Base-by-base conservation (phyloP, 2,797 vertebrate species). In the Poeciliopsis infans region DNA sequence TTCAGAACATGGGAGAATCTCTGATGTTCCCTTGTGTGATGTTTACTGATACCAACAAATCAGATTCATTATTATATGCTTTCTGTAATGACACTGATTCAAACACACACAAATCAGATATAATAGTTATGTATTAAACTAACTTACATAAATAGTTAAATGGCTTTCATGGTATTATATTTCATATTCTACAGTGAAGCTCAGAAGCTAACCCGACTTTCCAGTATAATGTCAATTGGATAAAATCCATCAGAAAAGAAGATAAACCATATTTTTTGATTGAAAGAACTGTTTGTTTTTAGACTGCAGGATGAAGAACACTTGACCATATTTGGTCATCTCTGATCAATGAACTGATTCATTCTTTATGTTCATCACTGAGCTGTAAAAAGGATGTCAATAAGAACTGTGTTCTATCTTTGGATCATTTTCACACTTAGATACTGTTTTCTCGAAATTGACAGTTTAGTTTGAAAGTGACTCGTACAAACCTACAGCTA, bases 271-370 rank as follows among this genome's bases (percentile, higher is more conserved):
- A 39, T 36, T 68, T 49, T 10, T 64, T 7, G 20, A 7, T 11
- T 23, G 20, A 23, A 36, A 66, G 61, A 66, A 20, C 18, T 1
- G 8, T 8, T 33, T 5, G 7, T 66, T 66, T 66, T 64, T 51
- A 41, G n/a, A 36, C 2, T 61, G 68, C 43, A 45, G 20, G 3
- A 5, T 31, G 28, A 72, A 20, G 4, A 39, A 47, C 39, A 25
- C 12, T 18, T 31, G 15, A 64, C 85, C 45, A 57, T 84, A 83
- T 84, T 80, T 87, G 49, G 80, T 57, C 68, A 80, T 81, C 47
- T 66, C 5, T 83, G 3, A 31, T 23, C 10, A 25, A 8, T 15
- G 10, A 8, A 31, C 12, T 43, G 45, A 18, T 12, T 36, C 5
- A 39, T 69, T 61, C 39, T 41, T 41, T 41, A 7, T 7, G 16